Base-by-base conservation (phyloP, 2,888 invertebrate genomes). In the Drosophila trichaetosa region DNA sequence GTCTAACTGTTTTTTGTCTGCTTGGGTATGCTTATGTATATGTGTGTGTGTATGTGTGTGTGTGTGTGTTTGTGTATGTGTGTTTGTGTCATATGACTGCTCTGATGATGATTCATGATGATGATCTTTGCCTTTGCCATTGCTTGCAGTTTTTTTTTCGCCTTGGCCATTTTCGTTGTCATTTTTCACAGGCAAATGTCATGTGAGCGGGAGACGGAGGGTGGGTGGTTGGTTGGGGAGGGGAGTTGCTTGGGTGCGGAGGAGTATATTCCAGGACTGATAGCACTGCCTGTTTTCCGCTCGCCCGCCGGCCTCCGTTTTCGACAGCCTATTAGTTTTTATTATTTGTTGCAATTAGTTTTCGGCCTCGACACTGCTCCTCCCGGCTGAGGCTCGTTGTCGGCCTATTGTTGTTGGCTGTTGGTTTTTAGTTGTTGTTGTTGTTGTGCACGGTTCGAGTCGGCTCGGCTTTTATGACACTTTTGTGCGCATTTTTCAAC, bases 291-390 rank as follows among this genome's bases (percentile, higher is more conserved):
- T 27, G 38, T 24, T 11, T 31, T 13, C 21, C 24, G 24, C 27
- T 31, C 21, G 71, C 70, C 78, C 69, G 73, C 67, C 67, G 63
- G 70, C 61, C 51, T 29, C 31, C 70, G 80, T 70, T 86, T 86
- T 86, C 85, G 90, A 90, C 90, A 90, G 85, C 85, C 90, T 90
- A 90, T 90, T 90, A 90, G 90, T 90, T 87, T 90, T 87, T 90
- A 90, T 87, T 87, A 87, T 87, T 90, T 87, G 86, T 79, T 90
- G 86, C 86, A 87, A 87, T 87, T 87, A 87, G 90, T 87, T 90
- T 79, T 71, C 73, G 67, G 75, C 85, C 89, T 66, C 70, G 64
- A 58, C 60, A 67, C 58, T 24, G 31, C 38, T 33, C 54, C 60
- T 62, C 48, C 54, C 65, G 46, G 46, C 24, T 24, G 24, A 24